Percentiles rank a stretch among this genome's conserved stretches.
Conservation (phyloP, 2,113 vertebrate genomes). For the Phoenicopterus ruber region DNA sequence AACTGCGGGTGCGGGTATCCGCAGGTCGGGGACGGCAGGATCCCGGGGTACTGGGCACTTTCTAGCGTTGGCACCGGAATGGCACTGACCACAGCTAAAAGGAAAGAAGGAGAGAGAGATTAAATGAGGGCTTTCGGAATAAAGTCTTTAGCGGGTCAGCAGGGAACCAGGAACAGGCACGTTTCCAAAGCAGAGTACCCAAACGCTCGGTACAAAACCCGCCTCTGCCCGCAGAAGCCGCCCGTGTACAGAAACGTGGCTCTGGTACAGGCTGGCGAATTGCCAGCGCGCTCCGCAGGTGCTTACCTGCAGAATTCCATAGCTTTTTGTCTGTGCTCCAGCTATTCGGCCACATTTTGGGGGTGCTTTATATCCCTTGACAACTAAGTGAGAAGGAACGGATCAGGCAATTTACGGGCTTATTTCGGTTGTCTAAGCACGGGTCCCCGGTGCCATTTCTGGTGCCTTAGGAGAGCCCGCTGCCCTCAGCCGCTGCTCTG, state of each 20-base stretch:
- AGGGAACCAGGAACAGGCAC: not conserved
- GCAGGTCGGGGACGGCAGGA: slow-evolving; percentile 90
- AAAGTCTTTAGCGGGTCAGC: not conserved
- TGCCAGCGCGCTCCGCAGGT: not conserved
- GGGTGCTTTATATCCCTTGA: not conserved
- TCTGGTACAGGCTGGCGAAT: not conserved
- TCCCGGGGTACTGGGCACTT: slow-evolving; percentile 90
- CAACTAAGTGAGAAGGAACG: too few relatives aligned
- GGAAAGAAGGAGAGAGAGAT: not conserved
- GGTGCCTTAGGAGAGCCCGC: not conserved
- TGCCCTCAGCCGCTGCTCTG: not conserved
- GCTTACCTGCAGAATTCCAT: not conserved
- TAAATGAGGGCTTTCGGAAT: accelerated
- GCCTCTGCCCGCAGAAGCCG: not conserved
- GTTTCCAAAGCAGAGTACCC: not conserved
- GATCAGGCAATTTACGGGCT: not conserved
- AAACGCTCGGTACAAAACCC: accelerated
- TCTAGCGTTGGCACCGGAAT: slow-evolving; percentile 91
- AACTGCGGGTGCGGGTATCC: slow-evolving; percentile 89
- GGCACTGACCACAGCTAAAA: slow-evolving; percentile 89
- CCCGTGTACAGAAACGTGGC: not conserved
- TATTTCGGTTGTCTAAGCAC: not conserved
- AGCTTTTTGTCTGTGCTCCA: not conserved
- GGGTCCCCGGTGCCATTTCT: not conserved
- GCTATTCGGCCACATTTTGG: not conserved